A percentile compares a stretch with the other conserved stretches of the same genome.
phyloP scores from a whole-genome alignment of 2,113 vertebrate species.

The Podocnemis expansa region DNA sequence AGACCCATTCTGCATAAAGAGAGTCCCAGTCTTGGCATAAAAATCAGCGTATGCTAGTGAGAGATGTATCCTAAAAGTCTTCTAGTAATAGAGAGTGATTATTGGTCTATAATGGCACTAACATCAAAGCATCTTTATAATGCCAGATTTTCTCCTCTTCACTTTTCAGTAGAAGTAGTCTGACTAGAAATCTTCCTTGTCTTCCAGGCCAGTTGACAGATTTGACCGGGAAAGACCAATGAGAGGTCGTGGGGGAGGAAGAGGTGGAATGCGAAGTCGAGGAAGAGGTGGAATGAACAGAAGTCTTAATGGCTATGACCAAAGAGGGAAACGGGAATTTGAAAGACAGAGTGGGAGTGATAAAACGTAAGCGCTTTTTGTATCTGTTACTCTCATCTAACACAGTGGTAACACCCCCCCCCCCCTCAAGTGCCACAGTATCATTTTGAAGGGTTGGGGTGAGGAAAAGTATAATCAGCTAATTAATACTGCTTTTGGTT shows the following conservation, averaged over 20 bases:
- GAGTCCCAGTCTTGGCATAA: background rate
- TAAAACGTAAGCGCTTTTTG: slow-evolving; percentile 77
- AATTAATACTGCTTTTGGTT: background rate
- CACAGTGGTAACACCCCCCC: background rate
- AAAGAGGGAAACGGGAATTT: slow-evolving; percentile 84
- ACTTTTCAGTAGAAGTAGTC: background rate
- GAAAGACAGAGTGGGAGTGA: slow-evolving; percentile 83
- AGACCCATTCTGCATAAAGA: background rate
- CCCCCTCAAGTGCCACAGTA: background rate
- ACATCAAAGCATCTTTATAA: background rate
- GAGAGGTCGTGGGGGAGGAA: slow-evolving; percentile 72
- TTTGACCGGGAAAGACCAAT: slow-evolving; percentile 60
- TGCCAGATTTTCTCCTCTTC: background rate
- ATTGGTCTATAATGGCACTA: background rate
- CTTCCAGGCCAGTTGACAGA: slow-evolving; percentile 74
- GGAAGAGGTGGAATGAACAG: slow-evolving; percentile 79
- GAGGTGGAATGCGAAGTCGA: slow-evolving; percentile 77
- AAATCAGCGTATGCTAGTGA: background rate
- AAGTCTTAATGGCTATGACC: slow-evolving; percentile 77
- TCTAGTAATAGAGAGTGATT: background rate
- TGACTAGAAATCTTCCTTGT: background rate
- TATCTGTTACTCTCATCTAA: background rate
- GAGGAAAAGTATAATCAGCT: background rate
- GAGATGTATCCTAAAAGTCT: background rate
- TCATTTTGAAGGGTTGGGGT: background rate